A percentile compares a stretch with the other conserved stretches of the same genome.
phyloP scores from a whole-genome alignment of 2,888 invertebrate genomes.

The Drosophila tanythrix region DNA sequence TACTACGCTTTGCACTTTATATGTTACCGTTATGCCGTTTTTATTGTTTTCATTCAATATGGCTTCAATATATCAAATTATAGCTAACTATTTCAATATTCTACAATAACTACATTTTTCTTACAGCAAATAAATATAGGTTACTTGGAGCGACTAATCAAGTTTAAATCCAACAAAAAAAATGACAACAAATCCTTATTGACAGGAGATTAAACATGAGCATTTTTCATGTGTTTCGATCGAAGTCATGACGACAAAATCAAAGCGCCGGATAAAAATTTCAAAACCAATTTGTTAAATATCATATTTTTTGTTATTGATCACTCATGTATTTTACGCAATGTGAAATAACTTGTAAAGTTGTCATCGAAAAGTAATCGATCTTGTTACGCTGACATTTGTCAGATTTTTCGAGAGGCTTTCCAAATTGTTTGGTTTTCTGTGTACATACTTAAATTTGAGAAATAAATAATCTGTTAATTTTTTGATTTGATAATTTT shows the following conservation, averaged over 20 bases:
- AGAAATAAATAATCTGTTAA: too few relatives aligned
- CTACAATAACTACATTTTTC: constrained; percentile 28
- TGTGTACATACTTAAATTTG: background rate
- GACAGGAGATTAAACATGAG: background rate
- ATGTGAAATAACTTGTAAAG: background rate
- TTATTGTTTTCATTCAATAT: background rate
- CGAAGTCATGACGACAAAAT: background rate
- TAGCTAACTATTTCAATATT: background rate
- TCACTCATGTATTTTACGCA: background rate
- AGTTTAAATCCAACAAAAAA: background rate
- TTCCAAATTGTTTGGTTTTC: background rate
- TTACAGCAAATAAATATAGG: constrained; percentile 47
- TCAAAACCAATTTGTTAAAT: background rate
- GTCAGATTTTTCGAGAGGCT: background rate
- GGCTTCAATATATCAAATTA: background rate
- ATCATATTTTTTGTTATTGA: background rate
- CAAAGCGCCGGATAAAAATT: background rate
- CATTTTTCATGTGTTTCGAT: background rate
- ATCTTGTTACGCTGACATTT: background rate
- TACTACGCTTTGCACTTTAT: constrained; percentile 11
- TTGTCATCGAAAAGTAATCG: background rate
- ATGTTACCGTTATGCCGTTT: background rate
- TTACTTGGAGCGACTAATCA: constrained; percentile 13
- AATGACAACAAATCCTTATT: background rate
- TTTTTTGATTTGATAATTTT: constrained; percentile 42